phyloP scores from a whole-genome alignment of 2,888 invertebrate species.

The Dinocampus coccinellae region DNA sequence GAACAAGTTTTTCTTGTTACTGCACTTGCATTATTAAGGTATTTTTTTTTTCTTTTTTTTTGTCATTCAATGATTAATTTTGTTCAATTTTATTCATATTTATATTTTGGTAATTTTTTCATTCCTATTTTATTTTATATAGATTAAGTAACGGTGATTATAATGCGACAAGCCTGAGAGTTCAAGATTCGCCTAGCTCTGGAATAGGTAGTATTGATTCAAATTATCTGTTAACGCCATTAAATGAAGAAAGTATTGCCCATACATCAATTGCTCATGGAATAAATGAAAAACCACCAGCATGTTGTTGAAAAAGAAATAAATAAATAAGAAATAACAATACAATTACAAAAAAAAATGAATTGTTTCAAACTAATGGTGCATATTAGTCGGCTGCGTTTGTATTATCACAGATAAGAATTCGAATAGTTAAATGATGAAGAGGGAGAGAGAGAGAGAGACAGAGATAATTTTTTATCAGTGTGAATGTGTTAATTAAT shows the following conservation, averaged over 20 bases:
- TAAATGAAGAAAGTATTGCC: conserved; percentile 64
- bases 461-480: too few species aligned
- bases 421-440: too few species aligned
- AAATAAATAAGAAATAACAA: conserved; percentile 22
- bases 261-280: conserved; percentile 79
- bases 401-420: too few species aligned
- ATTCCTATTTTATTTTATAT: background rate
- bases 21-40: conserved; percentile 75
- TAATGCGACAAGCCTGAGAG: conserved; percentile 67
- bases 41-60: conserved; percentile 73
- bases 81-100: too few species aligned
- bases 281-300: conserved; percentile 72
- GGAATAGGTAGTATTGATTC: conserved; percentile 60
- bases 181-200: conserved; percentile 74
- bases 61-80: too few species aligned
- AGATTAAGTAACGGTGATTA: conserved; percentile 45
- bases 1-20: conserved; percentile 80
- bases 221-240: conserved; percentile 56
- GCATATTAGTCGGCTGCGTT: conserved; percentile 3
- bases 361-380: conserved; percentile 12
- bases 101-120: background rate
- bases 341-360: background rate
- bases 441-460: too few species aligned
- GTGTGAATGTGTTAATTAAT: too few species aligned
- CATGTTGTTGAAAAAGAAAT: conserved; percentile 73